phyloP scores from a whole-genome alignment of 2,888 invertebrate species.

The Uropetala carovei region DNA sequence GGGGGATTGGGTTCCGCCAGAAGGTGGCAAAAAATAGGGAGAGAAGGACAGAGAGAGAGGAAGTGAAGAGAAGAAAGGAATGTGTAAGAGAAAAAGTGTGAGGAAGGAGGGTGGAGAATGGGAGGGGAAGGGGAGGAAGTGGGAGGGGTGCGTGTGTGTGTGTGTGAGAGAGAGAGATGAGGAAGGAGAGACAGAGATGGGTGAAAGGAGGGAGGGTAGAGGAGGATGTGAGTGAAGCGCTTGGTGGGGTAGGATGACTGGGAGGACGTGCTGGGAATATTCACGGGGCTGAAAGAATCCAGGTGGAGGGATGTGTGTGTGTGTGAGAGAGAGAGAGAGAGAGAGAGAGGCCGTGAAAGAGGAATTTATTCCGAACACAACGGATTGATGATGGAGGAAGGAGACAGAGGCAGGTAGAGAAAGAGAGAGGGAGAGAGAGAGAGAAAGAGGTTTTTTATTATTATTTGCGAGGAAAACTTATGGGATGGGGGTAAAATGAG shows the following conservation, averaged over 20 bases:
- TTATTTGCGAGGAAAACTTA: slow-evolving; percentile 22
- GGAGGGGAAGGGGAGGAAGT: background rate
- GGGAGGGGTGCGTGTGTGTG: background rate
- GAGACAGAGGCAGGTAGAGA: background rate
- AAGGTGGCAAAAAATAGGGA: background rate
- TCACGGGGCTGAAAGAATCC: slow-evolving; percentile 31
- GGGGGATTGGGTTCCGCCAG: too few species aligned
- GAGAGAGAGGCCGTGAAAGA: background rate
- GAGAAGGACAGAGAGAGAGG: background rate
- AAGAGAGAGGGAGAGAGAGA: background rate
- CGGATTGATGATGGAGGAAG: slow-evolving; percentile 50
- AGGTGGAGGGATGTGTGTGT: slow-evolving; percentile 39
- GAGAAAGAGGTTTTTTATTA: background rate
- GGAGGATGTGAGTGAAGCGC: background rate
- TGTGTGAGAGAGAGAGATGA: background rate
- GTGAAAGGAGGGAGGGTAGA: too few species aligned
- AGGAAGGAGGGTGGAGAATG: background rate
- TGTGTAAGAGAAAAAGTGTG: background rate
- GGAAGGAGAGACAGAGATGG: background rate
- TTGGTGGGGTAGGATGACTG: background rate
- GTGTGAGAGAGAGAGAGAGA: background rate
- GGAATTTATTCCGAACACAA: slow-evolving; percentile 39
- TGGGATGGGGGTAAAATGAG: background rate
- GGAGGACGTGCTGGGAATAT: slow-evolving; percentile 46
- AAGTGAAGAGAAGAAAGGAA: background rate